These are phyloP conservation scores for Axea sp. DNA, from an alignment of 2,888 invertebrate species.

Conservation along the genomic window DNA sequence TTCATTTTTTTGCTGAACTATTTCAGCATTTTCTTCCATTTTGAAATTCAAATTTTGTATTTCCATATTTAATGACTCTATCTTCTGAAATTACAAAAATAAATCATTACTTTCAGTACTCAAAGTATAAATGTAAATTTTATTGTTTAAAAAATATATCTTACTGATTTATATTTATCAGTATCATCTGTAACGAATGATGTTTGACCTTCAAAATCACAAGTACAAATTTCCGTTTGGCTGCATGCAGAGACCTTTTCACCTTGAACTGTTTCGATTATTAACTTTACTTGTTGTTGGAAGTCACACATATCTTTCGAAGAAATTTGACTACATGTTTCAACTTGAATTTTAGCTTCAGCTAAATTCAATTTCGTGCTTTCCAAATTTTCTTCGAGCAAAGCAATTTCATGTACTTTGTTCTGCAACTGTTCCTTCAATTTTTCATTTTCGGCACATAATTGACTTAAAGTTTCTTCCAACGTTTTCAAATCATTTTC, in stretches of 20 bases:
- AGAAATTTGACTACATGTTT: background rate
- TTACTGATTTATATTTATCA: too few species aligned
- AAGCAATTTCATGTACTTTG: slow-evolving; percentile 2
- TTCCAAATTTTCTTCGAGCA: slow-evolving; percentile 9
- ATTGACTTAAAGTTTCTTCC: slow-evolving; percentile 4
- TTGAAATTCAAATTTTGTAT: too few species aligned
- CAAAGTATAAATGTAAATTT: too few species aligned
- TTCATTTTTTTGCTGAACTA: too few species aligned
- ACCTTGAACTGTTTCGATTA: background rate
- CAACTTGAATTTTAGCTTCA: background rate
- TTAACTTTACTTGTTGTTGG: slow-evolving; percentile 1
- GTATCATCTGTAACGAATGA: slow-evolving; percentile 1
- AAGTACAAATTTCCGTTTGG: background rate
- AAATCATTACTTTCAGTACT: too few species aligned
- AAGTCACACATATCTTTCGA: background rate
- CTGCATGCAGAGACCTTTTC: too few species aligned
- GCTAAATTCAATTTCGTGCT: background rate
- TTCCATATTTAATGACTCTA: too few species aligned
- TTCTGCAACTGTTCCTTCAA: slow-evolving; percentile 6
- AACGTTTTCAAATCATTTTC: background rate
- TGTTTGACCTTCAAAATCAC: background rate
- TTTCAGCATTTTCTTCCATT: too few species aligned
- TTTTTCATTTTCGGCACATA: background rate
- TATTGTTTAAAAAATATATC: too few species aligned
- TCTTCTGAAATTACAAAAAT: too few species aligned